Evolutionary conservation across 2,888 invertebrate species (phyloP).

Genomic region (Lithophane semibrunnea): DNA sequence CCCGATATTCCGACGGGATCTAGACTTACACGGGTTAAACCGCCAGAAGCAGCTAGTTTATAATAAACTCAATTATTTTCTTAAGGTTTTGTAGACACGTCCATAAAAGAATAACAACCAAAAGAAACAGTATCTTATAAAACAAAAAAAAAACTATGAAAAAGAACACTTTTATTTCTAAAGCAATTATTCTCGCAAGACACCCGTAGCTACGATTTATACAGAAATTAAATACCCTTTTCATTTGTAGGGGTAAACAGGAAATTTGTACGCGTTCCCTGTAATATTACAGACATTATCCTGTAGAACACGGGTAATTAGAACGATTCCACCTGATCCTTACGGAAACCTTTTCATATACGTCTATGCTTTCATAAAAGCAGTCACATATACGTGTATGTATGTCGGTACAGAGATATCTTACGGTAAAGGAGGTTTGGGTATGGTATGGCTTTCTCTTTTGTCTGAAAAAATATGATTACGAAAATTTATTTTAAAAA

Average conservation of each 20-base stretch:
- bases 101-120: conserved; percentile 7
- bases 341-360: conserved; percentile 61
- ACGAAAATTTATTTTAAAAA: neutral
- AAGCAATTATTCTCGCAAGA: conserved; percentile 52
- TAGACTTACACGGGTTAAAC: too few species aligned
- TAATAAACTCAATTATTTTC: neutral
- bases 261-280: conserved; percentile 62
- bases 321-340: conserved; percentile 64
- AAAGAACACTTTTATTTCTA: conserved; percentile 27
- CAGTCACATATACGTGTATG: conserved; percentile 5
- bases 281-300: conserved; percentile 59
- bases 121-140: neutral
- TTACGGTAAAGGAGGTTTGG: neutral
- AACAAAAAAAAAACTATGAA: conserved; percentile 25
- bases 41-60: neutral
- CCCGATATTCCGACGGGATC: too few species aligned
- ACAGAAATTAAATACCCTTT: conserved; percentile 61
- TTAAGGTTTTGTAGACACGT: neutral
- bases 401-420: conserved; percentile 1
- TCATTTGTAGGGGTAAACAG: conserved; percentile 56
- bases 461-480: conserved; percentile 4
- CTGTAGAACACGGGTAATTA: conserved; percentile 63
- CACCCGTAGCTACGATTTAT: conserved; percentile 55
- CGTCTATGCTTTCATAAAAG: conserved; percentile 51
- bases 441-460: neutral